Evolutionary conservation across 2,888 invertebrate species (phyloP), one percentile per base, ranked within the genome.

Genomic region (Dinocampus coccinellae): DNA sequence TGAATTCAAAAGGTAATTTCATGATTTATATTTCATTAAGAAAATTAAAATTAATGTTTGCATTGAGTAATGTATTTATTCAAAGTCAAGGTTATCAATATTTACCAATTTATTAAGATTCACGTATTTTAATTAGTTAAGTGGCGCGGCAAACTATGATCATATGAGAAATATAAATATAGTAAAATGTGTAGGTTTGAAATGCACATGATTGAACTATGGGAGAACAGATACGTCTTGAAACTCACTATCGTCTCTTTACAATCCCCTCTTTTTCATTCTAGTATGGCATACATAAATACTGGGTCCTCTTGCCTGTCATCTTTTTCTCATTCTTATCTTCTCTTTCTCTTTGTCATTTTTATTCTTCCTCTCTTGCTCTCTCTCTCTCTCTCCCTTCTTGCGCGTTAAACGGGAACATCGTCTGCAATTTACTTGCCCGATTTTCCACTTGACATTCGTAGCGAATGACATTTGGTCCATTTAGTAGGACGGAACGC

Each of bases 361-460:
- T 29, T 4, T 29, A 22, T 22, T 11, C 34, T 33, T 65, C 47
- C 29, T 29, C 29, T 29, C n/a, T n/a, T 16, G 55, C 22, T 70
- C 16, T 20, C 53, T 34, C 63, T 39, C 53, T 42, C 24, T 70
- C 62, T 69, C 61, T 52, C 47, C 61, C 71, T 64, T 34, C 53
- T 55, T 11, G 11, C 55, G 47, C 34, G 62, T 60, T 65, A 61
- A 73, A 65, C 69, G 65, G 60, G 72, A 69, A 36, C 69, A 55
- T 74, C 69, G 75, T 78, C 77, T 67, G 75, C 77, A 79, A 77
- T 79, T 76, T 82, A 82, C 81, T 80, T 79, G 80, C 79, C 80
- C 82, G 80, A 84, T 85, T 84, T 84, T 84, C 82, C 82, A 83
- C 83, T 84, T 84, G 81, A 83, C 81, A 84, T 82, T 82, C 81